Evolutionary conservation across 2,113 vertebrate genomes (phyloP).

Genomic region (Hemiprocne comata): DNA sequence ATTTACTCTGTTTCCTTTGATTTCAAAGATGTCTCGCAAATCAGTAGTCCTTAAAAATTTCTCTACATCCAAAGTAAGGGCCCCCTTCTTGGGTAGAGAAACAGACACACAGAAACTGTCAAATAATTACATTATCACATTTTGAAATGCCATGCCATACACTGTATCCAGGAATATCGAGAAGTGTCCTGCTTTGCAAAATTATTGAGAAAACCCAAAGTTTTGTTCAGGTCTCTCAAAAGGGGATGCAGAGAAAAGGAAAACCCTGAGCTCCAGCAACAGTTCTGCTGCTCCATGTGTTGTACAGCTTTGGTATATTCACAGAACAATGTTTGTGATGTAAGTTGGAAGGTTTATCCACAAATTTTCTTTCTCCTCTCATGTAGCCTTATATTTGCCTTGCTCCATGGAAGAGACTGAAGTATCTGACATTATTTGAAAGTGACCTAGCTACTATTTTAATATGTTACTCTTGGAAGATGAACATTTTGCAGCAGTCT

Average conservation of each 20-base stretch:
- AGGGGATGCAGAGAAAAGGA: neutral
- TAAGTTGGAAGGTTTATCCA: conserved; percentile 17
- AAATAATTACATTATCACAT: neutral
- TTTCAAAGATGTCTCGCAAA: neutral
- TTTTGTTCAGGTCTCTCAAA: conserved; percentile 24
- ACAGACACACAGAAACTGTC: neutral
- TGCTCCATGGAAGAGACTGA: neutral
- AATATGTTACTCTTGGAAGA: neutral
- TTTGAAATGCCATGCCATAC: conserved; percentile 17
- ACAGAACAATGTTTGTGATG: conserved; percentile 21
- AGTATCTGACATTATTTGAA: neutral
- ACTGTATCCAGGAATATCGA: neutral
- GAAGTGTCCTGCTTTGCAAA: conserved; percentile 14
- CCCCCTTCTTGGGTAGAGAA: neutral
- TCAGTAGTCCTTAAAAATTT: neutral
- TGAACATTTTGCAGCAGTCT: neutral
- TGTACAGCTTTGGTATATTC: neutral
- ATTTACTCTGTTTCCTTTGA: neutral
- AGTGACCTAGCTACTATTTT: neutral
- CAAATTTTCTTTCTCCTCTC: neutral
- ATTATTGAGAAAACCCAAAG: neutral
- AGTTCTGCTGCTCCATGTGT: conserved; percentile 13
- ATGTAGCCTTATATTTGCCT: neutral
- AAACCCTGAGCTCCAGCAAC: conserved; percentile 32
- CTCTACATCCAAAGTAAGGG: neutral